Conservation (phyloP, 2,797 vertebrate genomes). For the Pristis pectinata region DNA sequence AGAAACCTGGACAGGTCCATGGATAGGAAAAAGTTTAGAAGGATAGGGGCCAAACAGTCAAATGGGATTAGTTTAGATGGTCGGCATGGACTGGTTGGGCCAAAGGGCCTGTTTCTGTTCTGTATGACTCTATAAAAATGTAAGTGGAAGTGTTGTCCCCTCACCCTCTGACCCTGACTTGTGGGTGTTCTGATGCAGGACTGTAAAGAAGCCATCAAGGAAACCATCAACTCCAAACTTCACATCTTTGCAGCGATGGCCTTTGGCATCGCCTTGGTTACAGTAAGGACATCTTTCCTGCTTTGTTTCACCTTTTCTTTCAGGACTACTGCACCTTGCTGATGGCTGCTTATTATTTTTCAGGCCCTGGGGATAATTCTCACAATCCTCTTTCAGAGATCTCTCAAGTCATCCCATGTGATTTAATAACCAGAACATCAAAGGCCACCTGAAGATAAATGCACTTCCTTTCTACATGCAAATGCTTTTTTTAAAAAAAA, state of each 20-base stretch:
- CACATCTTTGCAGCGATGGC: slow-evolving; percentile 6
- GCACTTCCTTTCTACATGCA: not conserved
- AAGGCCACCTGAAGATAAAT: no score
- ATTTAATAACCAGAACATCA: not conserved
- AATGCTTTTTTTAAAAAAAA: not conserved
- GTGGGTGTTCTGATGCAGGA: not conserved
- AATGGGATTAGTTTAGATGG: no score
- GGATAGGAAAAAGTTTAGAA: no score
- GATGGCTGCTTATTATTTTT: not conserved
- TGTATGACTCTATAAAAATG: no score
- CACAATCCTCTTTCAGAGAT: not conserved
- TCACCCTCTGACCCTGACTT: not conserved
- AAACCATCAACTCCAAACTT: not conserved
- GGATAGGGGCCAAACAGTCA: no score
- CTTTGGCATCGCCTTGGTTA: not conserved
- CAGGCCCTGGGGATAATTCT: not conserved
- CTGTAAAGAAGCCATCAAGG: not conserved
- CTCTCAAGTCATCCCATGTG: not conserved
- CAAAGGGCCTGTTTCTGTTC: no score
- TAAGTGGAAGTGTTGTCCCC: no score
- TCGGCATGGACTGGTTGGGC: no score
- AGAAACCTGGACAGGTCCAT: no score
- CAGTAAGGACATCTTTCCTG: not conserved
- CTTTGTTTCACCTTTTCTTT: not conserved
- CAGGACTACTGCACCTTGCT: not conserved